Percentiles rank a stretch among this genome's conserved stretches.
Conservation (phyloP, 2,113 vertebrate species). For the Zosterops borbonicus region DNA sequence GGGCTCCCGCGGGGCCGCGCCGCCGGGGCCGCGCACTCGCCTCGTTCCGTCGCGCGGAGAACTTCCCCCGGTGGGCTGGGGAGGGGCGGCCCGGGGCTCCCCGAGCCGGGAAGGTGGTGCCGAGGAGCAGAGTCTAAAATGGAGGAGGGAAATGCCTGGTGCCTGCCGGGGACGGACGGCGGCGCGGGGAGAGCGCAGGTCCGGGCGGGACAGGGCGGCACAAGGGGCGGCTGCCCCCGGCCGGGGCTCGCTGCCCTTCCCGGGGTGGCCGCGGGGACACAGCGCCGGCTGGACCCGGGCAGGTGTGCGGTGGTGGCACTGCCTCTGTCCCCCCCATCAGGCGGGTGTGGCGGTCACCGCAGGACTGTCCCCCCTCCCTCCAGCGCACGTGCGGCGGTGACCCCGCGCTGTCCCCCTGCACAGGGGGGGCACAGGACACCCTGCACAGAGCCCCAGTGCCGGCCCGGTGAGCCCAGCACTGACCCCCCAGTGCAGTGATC, state of each 20-base stretch:
- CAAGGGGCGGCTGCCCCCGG: neutral
- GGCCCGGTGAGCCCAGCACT: neutral
- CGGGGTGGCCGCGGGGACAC: neutral
- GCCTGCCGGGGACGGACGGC: neutral
- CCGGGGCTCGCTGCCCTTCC: neutral
- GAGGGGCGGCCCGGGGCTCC: neutral
- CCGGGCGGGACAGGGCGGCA: neutral
- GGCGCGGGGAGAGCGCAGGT: neutral
- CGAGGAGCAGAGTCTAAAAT: neutral
- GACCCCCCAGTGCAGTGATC: neutral
- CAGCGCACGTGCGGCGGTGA: neutral
- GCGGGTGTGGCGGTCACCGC: neutral
- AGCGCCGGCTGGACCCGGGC: neutral
- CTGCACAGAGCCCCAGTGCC: neutral
- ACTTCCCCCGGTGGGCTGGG: neutral
- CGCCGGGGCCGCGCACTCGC: neutral
- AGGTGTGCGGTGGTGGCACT: rapidly evolving
- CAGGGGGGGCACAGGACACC: neutral
- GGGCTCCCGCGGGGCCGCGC: neutral
- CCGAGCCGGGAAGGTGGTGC: neutral
- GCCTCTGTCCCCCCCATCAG: neutral
- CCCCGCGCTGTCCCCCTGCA: rapidly evolving
- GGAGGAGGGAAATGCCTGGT: constrained; percentile 52
- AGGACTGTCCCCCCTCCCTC: neutral
- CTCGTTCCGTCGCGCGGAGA: neutral